These are phyloP conservation scores for Drosophila buzzatii DNA, from an alignment of 2,888 invertebrate species.

Conservation along the genomic window DNA sequence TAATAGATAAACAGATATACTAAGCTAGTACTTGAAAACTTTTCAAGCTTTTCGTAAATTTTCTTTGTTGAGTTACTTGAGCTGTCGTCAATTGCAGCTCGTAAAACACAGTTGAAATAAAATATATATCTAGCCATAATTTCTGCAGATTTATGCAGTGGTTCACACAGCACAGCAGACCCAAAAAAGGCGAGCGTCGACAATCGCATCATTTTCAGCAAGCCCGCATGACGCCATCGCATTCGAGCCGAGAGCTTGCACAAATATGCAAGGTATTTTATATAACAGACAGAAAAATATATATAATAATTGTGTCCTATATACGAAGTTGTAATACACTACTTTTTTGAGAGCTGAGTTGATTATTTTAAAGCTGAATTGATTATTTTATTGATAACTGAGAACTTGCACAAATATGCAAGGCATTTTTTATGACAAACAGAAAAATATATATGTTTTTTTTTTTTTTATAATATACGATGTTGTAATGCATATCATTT, in stretches of 20 bases:
- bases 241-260: constrained; percentile 31
- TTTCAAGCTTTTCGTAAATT: not conserved
- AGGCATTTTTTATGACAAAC: too few species aligned
- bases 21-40: constrained; percentile 6
- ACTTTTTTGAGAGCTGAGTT: too few species aligned
- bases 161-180: constrained; percentile 33
- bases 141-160: constrained; percentile 57
- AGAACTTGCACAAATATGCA: too few species aligned
- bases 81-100: constrained; percentile 49
- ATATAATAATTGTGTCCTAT: not conserved
- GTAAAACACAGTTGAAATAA: constrained; percentile 2
- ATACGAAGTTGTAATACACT: too few species aligned
- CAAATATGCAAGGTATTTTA: constrained; percentile 63
- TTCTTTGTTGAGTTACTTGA: constrained; percentile 16
- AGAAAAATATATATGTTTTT: too few species aligned
- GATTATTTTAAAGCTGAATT: too few species aligned
- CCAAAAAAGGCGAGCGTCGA: constrained; percentile 49
- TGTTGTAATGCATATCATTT: not conserved
- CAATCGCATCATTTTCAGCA: constrained; percentile 45
- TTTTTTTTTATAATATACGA: not conserved
- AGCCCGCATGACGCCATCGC: constrained; percentile 72
- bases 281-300: not conserved
- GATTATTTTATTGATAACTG: too few species aligned
- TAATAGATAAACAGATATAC: constrained; percentile 48
- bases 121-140: constrained; percentile 46